These are phyloP conservation scores for Gobio gobio DNA, from an alignment of 2,113 vertebrate species.

Conservation along the genomic window DNA sequence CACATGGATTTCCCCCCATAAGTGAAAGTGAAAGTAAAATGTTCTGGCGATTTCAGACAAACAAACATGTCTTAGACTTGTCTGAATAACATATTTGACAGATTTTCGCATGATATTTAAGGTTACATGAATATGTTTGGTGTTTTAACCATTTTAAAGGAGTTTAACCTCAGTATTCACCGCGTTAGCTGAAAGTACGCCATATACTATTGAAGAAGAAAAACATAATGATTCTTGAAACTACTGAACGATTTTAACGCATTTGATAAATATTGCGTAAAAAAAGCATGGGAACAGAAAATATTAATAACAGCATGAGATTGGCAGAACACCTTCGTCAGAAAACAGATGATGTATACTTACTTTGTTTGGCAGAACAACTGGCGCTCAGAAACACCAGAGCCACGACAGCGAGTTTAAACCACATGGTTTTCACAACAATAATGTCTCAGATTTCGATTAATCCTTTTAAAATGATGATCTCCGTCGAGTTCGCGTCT, in stretches of 20 bases:
- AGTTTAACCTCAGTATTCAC: not conserved
- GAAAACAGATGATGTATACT: slow-evolving; percentile 12
- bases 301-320: not conserved
- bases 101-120: not conserved
- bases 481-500: not conserved
- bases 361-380: slow-evolving; percentile 30
- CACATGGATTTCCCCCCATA: not conserved
- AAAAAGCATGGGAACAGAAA: not conserved
- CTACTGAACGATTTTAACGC: not conserved
- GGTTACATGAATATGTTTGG: no score
- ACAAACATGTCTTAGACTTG: not conserved
- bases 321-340: not conserved
- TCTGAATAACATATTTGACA: not conserved
- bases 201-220: not conserved
- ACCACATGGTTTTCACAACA: not conserved
- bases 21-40: slow-evolving; percentile 52
- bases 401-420: not conserved
- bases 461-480: not conserved
- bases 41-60: not conserved
- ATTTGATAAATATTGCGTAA: not conserved
- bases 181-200: not conserved
- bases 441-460: no score
- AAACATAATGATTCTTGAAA: not conserved
- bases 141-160: not conserved
- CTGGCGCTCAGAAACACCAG: slow-evolving; percentile 27